Evolutionary conservation across 2,113 vertebrate species (phyloP).

Genomic region (Butorides virescens): DNA sequence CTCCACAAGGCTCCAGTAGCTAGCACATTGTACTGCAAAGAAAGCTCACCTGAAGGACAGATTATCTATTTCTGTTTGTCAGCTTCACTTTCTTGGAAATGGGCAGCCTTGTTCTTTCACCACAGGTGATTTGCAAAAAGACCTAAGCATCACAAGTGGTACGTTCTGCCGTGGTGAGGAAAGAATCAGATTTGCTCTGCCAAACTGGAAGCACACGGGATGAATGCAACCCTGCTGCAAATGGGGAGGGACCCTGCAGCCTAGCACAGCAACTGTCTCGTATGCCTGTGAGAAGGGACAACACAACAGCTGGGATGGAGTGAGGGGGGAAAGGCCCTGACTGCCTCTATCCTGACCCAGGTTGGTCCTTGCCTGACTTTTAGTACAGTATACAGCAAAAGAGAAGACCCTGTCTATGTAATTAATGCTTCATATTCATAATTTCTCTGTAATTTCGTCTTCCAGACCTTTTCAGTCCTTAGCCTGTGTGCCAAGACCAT

Average conservation of each 20-base stretch:
- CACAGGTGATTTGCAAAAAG: background rate
- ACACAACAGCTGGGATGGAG: background rate
- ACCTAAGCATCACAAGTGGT: background rate
- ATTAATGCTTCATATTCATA: background rate
- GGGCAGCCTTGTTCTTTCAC: background rate
- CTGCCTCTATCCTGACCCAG: background rate
- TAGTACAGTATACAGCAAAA: background rate
- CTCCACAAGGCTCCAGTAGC: background rate
- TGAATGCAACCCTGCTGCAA: background rate
- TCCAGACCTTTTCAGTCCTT: background rate
- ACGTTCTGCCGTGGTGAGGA: background rate
- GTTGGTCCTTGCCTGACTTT: background rate
- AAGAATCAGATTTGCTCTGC: background rate
- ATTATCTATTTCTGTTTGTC: background rate
- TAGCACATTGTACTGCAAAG: background rate
- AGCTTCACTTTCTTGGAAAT: background rate
- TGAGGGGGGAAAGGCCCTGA: background rate
- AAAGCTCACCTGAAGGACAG: slow-evolving; percentile 8
- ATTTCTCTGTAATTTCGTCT: background rate
- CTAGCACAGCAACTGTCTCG: background rate
- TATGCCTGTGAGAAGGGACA: accelerated
- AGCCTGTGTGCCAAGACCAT: background rate
- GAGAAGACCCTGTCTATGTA: background rate
- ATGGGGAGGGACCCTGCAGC: background rate
- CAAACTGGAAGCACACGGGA: background rate